These are phyloP conservation scores for Graphium colonna DNA, from an alignment of 2,888 invertebrate genomes.

Conservation along the genomic window DNA sequence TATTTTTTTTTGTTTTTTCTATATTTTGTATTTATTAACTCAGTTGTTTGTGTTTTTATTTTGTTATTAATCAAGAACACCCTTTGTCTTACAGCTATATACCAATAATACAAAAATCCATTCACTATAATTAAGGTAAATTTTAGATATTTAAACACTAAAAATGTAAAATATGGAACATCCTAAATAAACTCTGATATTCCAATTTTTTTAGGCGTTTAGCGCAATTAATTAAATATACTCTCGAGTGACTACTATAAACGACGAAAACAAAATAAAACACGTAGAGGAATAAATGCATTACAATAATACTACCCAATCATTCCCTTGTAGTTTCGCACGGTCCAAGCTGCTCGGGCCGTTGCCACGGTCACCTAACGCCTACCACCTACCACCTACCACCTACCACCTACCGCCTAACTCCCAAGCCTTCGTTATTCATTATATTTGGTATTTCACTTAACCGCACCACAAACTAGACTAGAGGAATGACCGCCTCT, in stretches of 20 bases:
- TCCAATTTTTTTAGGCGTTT: conserved; percentile 77
- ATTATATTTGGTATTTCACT: conserved; percentile 75
- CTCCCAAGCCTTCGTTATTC: conserved; percentile 70
- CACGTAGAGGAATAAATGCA: conserved; percentile 73
- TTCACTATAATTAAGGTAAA: conserved; percentile 80
- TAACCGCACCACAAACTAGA: conserved; percentile 77
- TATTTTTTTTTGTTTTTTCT: conserved; percentile 60
- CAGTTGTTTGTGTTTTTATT: conserved; percentile 71
- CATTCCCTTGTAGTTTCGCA: conserved; percentile 60
- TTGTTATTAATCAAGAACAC: conserved; percentile 60
- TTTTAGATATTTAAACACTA: conserved; percentile 80
- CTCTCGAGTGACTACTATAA: conserved; percentile 77
- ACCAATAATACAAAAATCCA: conserved; percentile 80
- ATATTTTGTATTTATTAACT: conserved; percentile 61
- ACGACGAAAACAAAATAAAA: conserved; percentile 48
- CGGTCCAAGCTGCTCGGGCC: conserved; percentile 75
- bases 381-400: conserved; percentile 31
- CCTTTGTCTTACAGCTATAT: conserved; percentile 77
- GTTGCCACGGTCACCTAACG: conserved; percentile 36
- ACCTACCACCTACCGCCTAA: conserved; percentile 60
- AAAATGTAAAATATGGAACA: conserved; percentile 79
- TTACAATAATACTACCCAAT: conserved; percentile 76
- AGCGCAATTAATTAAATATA: conserved; percentile 78
- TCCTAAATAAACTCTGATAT: conserved; percentile 81
- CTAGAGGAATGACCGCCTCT: conserved; percentile 79